Evolutionary conservation across 2,797 vertebrate species (phyloP).

Genomic region (Pangasius larnaudii): DNA sequence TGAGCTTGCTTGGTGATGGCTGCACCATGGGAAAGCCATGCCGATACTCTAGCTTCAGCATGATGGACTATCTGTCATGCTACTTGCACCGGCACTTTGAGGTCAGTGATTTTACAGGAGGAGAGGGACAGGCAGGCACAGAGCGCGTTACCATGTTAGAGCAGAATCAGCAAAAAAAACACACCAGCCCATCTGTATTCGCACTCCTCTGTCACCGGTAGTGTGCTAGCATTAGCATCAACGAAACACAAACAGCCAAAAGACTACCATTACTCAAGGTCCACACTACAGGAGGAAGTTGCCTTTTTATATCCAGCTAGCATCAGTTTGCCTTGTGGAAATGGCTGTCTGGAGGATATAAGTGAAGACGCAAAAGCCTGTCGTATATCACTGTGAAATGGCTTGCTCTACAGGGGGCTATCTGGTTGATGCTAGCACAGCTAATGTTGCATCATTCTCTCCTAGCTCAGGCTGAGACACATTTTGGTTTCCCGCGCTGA

Average conservation of each 20-base stretch:
- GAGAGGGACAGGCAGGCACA: conserved; percentile 49
- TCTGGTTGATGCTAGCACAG: conserved; percentile 44
- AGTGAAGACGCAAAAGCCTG: conserved; percentile 11
- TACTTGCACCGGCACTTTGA: conserved; percentile 44
- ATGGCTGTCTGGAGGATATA: conserved; percentile 23
- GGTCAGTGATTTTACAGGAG: conserved; percentile 53
- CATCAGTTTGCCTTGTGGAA: conserved; percentile 14
- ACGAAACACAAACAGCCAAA: conserved; percentile 35
- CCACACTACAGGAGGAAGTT: conserved; percentile 11
- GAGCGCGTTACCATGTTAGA: conserved; percentile 45
- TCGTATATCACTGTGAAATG: conserved; percentile 12
- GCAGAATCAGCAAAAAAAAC: conserved; percentile 49
- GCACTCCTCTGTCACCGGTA: conserved; percentile 3
- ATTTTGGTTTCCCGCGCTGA: conserved; percentile 43
- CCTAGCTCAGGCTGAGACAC: neutral
- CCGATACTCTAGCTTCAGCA: conserved; percentile 26
- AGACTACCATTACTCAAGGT: conserved; percentile 29
- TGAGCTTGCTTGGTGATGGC: neutral
- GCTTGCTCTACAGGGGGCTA: conserved; percentile 14
- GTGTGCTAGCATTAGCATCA: conserved; percentile 34
- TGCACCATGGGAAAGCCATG: conserved; percentile 39
- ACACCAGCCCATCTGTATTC: conserved; percentile 19
- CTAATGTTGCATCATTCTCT: conserved; percentile 51
- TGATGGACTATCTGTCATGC: conserved; percentile 40
- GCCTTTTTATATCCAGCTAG: conserved; percentile 24